Percentiles rank a stretch among this genome's conserved stretches.
phyloP scores from a whole-genome alignment of 2,888 invertebrate genomes.

The Xylota sylvarum region DNA sequence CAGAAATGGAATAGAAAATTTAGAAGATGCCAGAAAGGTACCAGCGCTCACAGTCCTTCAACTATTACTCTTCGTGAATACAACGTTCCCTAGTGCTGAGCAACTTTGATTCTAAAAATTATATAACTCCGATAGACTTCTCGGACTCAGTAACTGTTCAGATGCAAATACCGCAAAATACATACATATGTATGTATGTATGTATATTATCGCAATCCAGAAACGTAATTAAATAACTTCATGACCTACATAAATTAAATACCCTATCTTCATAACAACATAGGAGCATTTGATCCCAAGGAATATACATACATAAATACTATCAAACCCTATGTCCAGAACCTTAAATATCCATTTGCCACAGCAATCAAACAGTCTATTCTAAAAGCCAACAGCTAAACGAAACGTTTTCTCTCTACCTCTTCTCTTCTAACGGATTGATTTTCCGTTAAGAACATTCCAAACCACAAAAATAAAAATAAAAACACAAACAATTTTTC shows the following conservation, averaged over 20 bases:
- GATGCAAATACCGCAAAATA: too few relatives aligned
- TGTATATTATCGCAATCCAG: neutral
- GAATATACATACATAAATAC: too few relatives aligned
- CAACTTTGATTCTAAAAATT: too few relatives aligned
- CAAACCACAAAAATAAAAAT: constrained; percentile 2
- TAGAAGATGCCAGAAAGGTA: too few relatives aligned
- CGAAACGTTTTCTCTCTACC: constrained; percentile 9
- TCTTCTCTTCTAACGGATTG: constrained; percentile 29
- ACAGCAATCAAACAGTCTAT: neutral
- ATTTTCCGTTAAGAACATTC: constrained; percentile 31
- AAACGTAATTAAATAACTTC: constrained; percentile 4
- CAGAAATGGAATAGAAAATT: too few relatives aligned
- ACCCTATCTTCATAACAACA: constrained; percentile 4
- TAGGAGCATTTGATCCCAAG: too few relatives aligned
- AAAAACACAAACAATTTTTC: neutral
- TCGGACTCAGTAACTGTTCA: too few relatives aligned
- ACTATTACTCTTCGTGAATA: too few relatives aligned
- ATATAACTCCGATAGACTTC: too few relatives aligned
- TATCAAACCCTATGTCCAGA: constrained; percentile 3
- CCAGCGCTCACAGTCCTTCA: too few relatives aligned
- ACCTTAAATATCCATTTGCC: neutral
- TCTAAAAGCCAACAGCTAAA: neutral
- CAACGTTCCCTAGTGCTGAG: too few relatives aligned
- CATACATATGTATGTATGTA: too few relatives aligned
- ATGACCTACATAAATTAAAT: neutral